A percentile compares a stretch with the other conserved stretches of the same genome.
Evolutionary conservation across 1,140 invertebrate species (phyloP).

Genomic region (Euura lappo): DNA sequence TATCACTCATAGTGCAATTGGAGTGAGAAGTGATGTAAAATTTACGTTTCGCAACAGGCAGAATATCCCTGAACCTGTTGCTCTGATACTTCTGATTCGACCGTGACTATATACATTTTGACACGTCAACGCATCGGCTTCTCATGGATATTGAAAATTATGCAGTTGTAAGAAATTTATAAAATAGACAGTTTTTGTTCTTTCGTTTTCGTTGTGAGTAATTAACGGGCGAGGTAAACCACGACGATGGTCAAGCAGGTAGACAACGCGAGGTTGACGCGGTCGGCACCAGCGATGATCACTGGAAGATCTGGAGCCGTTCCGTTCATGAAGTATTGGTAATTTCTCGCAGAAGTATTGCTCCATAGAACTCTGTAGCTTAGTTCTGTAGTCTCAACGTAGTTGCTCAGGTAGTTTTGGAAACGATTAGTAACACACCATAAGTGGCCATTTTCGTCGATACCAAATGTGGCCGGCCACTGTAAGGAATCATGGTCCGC

Average conservation of each 20-base stretch:
- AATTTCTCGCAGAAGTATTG: constrained; percentile 63
- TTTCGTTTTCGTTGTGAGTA: not conserved
- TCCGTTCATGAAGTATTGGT: constrained; percentile 64
- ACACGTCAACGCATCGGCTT: too few species aligned
- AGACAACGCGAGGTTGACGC: constrained; percentile 24
- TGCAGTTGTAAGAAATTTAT: too few species aligned
- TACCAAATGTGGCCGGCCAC: constrained; percentile 75
- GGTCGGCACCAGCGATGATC: constrained; percentile 43
- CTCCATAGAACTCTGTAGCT: constrained; percentile 67
- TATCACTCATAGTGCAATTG: too few species aligned
- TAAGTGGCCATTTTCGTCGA: constrained; percentile 69
- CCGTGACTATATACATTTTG: too few species aligned
- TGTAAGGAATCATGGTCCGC: constrained; percentile 69
- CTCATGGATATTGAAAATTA: too few species aligned
- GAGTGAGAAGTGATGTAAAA: too few species aligned
- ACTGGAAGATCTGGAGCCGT: constrained; percentile 42
- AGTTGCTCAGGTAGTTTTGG: constrained; percentile 66
- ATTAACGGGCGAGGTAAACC: constrained; percentile 9
- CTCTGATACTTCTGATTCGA: too few species aligned
- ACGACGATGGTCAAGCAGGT: constrained; percentile 20
- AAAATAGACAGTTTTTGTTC: too few species aligned
- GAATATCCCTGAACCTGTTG: too few species aligned
- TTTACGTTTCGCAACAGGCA: too few species aligned
- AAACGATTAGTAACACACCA: constrained; percentile 71
- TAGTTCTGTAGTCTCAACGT: constrained; percentile 58